phyloP scores from a whole-genome alignment of 1,140 invertebrate species.

The Theocolax elegans region DNA sequence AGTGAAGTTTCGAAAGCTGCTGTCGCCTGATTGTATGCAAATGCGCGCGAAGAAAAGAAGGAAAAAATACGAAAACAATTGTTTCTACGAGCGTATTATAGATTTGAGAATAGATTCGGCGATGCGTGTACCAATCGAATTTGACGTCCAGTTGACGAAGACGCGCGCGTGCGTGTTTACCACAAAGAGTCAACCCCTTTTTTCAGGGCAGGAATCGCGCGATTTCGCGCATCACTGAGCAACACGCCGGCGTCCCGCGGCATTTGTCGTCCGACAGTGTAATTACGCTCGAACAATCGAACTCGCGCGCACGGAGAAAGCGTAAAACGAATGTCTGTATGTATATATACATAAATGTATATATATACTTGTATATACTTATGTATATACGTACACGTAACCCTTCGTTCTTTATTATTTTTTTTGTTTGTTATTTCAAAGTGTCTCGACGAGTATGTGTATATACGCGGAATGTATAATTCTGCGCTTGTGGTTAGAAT shows the following conservation, averaged over 20 bases:
- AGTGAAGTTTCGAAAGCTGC: not conserved
- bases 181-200: too few species aligned
- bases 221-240: slow-evolving; percentile 17
- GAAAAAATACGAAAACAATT: not conserved
- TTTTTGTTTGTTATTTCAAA: too few species aligned
- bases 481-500: not conserved
- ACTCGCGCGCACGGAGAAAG: too few species aligned
- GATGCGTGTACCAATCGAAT: slow-evolving; percentile 41
- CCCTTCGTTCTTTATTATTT: too few species aligned
- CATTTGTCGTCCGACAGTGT: slow-evolving; percentile 61
- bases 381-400: not conserved
- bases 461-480: too few species aligned
- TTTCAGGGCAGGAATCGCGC: too few species aligned
- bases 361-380: not conserved
- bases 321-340: not conserved
- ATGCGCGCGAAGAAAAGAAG: slow-evolving; percentile 17
- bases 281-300: too few species aligned
- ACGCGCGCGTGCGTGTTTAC: too few species aligned
- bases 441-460: too few species aligned
- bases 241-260: slow-evolving; percentile 48
- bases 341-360: too few species aligned
- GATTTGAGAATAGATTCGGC: slow-evolving; percentile 46
- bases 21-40: slow-evolving; percentile 49
- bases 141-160: slow-evolving; percentile 39
- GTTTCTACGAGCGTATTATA: too few species aligned